phyloP scores from a whole-genome alignment of 53 echinoderm and acorn worm species.

The Patiria pectinifera region DNA sequence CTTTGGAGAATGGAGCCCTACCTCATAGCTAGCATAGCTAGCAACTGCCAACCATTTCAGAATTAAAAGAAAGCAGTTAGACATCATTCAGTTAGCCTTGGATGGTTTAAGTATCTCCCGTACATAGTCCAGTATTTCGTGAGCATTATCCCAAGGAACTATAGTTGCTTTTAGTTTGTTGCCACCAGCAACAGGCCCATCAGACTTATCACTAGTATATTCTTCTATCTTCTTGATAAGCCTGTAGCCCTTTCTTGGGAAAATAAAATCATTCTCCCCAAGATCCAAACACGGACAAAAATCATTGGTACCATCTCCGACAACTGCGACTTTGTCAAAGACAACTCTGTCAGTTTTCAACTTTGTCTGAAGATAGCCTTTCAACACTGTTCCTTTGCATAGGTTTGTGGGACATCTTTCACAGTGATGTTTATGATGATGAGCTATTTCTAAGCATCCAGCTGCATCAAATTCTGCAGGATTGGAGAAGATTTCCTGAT shows the following conservation, averaged over 20 bases:
- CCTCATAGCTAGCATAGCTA: too few species aligned
- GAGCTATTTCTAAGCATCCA: conserved; percentile 71
- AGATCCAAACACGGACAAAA: conserved; percentile 83
- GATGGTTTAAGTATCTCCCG: conserved; percentile 6
- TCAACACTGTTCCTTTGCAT: conserved; percentile 82
- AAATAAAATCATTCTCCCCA: conserved; percentile 74
- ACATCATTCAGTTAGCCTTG: neutral
- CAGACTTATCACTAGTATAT: conserved; percentile 14
- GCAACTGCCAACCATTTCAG: too few species aligned
- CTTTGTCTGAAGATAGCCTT: conserved; percentile 57
- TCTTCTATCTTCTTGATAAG: conserved; percentile 71
- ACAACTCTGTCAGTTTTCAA: conserved; percentile 35
- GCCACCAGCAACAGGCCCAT: neutral
- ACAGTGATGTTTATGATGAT: conserved; percentile 86
- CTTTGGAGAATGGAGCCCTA: too few species aligned
- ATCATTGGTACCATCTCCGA: conserved; percentile 94
- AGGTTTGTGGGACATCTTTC: conserved; percentile 81
- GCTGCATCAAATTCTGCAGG: conserved; percentile 80
- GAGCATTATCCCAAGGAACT: conserved; percentile 80
- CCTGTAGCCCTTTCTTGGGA: conserved; percentile 86
- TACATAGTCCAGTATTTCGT: conserved; percentile 62
- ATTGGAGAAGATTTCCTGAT: conserved; percentile 79
- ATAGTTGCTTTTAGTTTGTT: conserved; percentile 57
- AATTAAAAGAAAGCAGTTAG: neutral
- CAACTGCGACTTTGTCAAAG: conserved; percentile 79